Conservation (phyloP, 2,888 invertebrate genomes). For the Dryocosmus kuriphilus region DNA sequence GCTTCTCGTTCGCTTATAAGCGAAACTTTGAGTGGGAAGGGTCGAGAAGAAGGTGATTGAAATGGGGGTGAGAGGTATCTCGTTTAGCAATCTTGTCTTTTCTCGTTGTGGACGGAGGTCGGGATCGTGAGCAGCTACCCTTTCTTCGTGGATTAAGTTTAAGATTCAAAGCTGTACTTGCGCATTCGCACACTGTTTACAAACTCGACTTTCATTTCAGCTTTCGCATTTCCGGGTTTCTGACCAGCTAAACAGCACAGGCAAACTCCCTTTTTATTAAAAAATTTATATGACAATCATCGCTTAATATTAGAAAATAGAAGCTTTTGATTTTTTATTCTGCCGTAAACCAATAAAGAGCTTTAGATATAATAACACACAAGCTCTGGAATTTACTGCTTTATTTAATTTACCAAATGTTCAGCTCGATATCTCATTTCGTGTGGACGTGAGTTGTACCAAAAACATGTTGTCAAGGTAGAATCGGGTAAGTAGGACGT, state of each 20-base stretch:
- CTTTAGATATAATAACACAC: no score
- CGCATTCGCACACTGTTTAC: conserved; percentile 14
- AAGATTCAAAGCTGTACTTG: conserved; percentile 26
- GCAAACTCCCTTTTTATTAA: background rate
- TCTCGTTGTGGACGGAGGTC: conserved; percentile 51
- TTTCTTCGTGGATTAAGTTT: conserved; percentile 32
- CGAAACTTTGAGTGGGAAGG: conserved; percentile 52
- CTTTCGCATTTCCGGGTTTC: conserved; percentile 9
- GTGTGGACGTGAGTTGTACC: no score
- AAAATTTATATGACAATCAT: background rate
- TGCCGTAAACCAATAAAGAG: no score
- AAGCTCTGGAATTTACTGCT: no score
- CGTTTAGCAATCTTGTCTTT: conserved; percentile 61
- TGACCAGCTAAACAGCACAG: background rate
- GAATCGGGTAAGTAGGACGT: no score
- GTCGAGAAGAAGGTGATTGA: conserved; percentile 58
- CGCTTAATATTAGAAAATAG: no score
- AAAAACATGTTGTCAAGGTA: no score
- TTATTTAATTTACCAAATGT: no score
- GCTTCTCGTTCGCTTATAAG: conserved; percentile 43
- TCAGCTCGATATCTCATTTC: no score
- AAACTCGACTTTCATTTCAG: background rate
- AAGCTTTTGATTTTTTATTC: no score
- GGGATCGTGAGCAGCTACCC: conserved; percentile 30
- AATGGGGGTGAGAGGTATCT: conserved; percentile 63